Percentiles rank a stretch among this genome's conserved stretches.
Conservation (phyloP, 2,113 vertebrate species). For the Pyrgilauda ruficollis region DNA sequence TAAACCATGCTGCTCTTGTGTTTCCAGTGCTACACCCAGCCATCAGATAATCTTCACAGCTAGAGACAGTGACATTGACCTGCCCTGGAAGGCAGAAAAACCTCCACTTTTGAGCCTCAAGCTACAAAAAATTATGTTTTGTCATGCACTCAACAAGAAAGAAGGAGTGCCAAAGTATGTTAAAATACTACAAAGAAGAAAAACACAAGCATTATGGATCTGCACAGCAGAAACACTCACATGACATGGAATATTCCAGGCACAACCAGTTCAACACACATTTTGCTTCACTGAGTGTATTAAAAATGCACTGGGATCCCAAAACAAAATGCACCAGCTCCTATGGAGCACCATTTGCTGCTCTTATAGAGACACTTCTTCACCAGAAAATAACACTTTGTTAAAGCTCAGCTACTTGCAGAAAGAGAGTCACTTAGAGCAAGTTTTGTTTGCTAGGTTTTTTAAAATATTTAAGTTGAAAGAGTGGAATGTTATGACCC, state of each 20-base stretch:
- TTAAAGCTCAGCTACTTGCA: neutral
- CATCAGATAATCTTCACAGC: neutral
- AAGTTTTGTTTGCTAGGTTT: neutral
- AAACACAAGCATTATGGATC: neutral
- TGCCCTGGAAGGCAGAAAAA: neutral
- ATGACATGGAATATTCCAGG: neutral
- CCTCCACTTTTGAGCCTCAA: neutral
- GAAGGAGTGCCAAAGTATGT: neutral
- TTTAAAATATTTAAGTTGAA: neutral
- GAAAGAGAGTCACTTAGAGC: neutral
- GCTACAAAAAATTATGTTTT: neutral
- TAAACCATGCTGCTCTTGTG: neutral
- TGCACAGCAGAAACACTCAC: neutral
- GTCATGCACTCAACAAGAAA: neutral
- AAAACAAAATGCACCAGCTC: neutral
- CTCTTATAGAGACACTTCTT: neutral
- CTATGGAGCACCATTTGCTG: neutral
- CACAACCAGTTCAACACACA: rapidly evolving
- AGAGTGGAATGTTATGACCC: neutral
- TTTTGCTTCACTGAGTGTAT: neutral
- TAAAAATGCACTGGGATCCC: neutral
- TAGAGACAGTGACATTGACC: rapidly evolving
- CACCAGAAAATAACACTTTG: neutral
- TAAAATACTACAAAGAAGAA: neutral
- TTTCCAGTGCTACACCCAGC: neutral